These are phyloP conservation scores for Pogona vitticeps DNA, from an alignment of 2,113 vertebrate species.

Conservation along the genomic window DNA sequence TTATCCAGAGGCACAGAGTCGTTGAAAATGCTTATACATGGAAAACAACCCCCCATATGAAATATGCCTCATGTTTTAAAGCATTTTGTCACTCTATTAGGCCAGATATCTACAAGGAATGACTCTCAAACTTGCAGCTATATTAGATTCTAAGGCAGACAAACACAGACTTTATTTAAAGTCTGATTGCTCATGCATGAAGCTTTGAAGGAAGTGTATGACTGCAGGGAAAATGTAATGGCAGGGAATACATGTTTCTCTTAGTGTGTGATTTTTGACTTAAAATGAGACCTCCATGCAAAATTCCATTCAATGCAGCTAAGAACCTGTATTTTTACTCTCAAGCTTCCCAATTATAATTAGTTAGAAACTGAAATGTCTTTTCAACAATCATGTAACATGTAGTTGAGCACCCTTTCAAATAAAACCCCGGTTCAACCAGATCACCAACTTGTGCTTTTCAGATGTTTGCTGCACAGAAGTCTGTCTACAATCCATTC, in stretches of 20 bases:
- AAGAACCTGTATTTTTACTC: not conserved
- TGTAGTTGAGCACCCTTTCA: not conserved
- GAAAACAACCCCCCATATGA: too few relatives aligned
- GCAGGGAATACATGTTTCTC: too few relatives aligned
- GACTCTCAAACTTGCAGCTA: not conserved
- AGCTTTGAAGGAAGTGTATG: not conserved
- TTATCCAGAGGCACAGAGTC: not conserved
- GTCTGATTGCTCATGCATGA: not conserved
- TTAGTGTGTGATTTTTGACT: not conserved
- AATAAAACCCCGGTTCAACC: not conserved
- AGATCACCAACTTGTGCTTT: not conserved
- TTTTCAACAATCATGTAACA: not conserved
- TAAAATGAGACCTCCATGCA: not conserved
- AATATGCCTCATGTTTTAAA: not conserved
- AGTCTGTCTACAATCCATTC: not conserved
- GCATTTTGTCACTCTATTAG: not conserved
- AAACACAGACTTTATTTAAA: too few relatives aligned
- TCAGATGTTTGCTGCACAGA: not conserved
- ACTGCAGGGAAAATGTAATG: not conserved
- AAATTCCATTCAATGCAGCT: not conserved
- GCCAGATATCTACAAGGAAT: not conserved
- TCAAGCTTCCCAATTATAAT: not conserved
- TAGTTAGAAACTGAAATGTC: not conserved
- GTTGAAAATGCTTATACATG: not conserved
- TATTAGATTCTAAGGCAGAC: too few relatives aligned